These are phyloP conservation scores for Eumaeus atala DNA, from an alignment of 1,140 invertebrate genomes.

Conservation along the genomic window DNA sequence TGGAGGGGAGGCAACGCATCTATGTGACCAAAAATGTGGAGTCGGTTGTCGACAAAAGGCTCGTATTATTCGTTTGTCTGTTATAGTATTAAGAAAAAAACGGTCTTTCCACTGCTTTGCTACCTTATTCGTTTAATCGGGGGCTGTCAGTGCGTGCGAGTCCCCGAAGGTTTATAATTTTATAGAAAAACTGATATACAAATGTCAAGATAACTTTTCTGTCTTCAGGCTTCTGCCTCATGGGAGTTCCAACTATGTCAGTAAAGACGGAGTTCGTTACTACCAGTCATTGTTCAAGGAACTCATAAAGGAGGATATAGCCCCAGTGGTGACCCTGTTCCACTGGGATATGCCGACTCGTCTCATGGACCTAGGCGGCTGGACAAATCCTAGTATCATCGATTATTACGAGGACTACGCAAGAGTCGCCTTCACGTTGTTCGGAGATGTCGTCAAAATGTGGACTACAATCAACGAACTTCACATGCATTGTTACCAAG, in stretches of 20 bases:
- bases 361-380: slow-evolving; percentile 77
- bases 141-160: no score
- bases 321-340: slow-evolving; percentile 75
- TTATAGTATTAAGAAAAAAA: no score
- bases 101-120: no score
- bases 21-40: no score
- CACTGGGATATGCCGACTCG: slow-evolving; percentile 77
- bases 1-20: no score
- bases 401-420: slow-evolving; percentile 80
- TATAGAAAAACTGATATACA: no score
- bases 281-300: slow-evolving; percentile 79
- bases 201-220: no score
- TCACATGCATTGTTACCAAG: slow-evolving; percentile 54
- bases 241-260: slow-evolving; percentile 74
- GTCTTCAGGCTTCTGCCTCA: slow-evolving; percentile 75
- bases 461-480: slow-evolving; percentile 76
- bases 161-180: no score
- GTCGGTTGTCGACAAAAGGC: no score
- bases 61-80: no score
- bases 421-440: slow-evolving; percentile 74
- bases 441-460: slow-evolving; percentile 76
- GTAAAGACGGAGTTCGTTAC: slow-evolving; percentile 75
- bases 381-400: slow-evolving; percentile 75
- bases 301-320: slow-evolving; percentile 71
- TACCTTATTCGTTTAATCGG: no score